Percentiles rank a stretch among this genome's conserved stretches.
Evolutionary conservation across 2,113 vertebrate species (phyloP).

Genomic region (Formicarius rufipectus): DNA sequence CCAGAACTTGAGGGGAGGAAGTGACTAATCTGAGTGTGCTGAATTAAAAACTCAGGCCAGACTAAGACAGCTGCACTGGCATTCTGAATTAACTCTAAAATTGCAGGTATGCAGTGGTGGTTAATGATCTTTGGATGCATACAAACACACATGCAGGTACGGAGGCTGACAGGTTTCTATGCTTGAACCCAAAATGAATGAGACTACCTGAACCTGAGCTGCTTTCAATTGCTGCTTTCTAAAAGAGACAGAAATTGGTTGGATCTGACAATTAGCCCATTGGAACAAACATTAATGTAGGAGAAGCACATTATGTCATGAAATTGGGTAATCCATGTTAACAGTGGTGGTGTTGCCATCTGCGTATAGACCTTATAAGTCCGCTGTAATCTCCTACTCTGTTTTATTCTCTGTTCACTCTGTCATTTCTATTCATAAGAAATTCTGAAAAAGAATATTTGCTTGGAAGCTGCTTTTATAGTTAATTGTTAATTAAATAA

Average conservation of each 20-base stretch:
- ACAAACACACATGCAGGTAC: not conserved
- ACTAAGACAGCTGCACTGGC: not conserved
- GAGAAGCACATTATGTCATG: not conserved
- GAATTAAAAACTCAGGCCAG: not conserved
- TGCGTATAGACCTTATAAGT: not conserved
- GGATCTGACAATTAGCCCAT: not conserved
- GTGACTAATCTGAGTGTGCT: not conserved
- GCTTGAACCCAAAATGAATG: not conserved
- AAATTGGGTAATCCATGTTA: not conserved
- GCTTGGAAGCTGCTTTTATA: not conserved
- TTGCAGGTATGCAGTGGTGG: not conserved
- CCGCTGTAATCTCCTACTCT: not conserved
- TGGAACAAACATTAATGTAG: not conserved
- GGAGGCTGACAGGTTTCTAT: not conserved
- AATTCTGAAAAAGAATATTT: not conserved
- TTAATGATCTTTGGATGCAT: not conserved
- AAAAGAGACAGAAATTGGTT: not conserved
- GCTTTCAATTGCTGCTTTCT: not conserved
- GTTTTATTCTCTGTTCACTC: not conserved
- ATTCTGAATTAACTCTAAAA: not conserved
- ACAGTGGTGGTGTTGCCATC: not conserved
- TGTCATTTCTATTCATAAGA: not conserved
- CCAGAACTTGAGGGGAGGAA: not conserved
- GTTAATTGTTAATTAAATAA: conserved; percentile 58
- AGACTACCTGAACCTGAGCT: not conserved